These are phyloP conservation scores for roundworm (Caenorhabditis elegans) DNA, from an alignment of 1,140 invertebrate species.

Conservation along the genomic window DNA sequence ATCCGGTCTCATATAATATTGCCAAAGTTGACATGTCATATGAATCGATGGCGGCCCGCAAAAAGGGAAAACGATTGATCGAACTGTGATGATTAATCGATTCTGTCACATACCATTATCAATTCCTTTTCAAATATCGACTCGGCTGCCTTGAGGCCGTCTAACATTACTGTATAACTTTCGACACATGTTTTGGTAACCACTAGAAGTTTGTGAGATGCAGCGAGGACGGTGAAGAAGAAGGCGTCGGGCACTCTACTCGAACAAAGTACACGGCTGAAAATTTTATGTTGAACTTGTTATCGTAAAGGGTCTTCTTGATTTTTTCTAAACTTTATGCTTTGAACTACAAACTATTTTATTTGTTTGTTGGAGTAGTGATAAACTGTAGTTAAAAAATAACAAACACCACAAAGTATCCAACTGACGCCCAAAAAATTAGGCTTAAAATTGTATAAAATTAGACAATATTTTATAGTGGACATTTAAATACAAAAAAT, in stretches of 20 bases:
- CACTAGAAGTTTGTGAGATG: not conserved
- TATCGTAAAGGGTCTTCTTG: too few species aligned
- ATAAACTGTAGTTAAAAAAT: too few species aligned
- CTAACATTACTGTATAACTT: constrained; percentile 20
- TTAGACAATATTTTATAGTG: too few species aligned
- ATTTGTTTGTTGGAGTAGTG: too few species aligned
- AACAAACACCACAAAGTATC: too few species aligned
- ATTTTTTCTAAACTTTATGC: too few species aligned
- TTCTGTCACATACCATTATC: constrained; percentile 23
- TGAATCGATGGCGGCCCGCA: constrained; percentile 21
- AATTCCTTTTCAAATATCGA: constrained; percentile 28
- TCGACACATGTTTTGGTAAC: constrained; percentile 12
- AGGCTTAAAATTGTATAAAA: too few species aligned
- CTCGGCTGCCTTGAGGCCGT: constrained; percentile 7
- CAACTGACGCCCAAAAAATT: too few species aligned
- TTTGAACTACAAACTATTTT: too few species aligned
- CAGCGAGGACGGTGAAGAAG: constrained; percentile 3
- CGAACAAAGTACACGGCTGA: not conserved
- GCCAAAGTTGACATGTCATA: constrained; percentile 33
- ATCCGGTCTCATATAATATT: constrained; percentile 32
- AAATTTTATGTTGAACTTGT: too few species aligned
- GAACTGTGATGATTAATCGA: constrained; percentile 23
- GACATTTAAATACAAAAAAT: too few species aligned
- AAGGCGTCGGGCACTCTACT: not conserved
- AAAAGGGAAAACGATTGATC: constrained; percentile 18